phyloP scores from a whole-genome alignment of 2,888 invertebrate genomes.

The Apamea monoglypha region DNA sequence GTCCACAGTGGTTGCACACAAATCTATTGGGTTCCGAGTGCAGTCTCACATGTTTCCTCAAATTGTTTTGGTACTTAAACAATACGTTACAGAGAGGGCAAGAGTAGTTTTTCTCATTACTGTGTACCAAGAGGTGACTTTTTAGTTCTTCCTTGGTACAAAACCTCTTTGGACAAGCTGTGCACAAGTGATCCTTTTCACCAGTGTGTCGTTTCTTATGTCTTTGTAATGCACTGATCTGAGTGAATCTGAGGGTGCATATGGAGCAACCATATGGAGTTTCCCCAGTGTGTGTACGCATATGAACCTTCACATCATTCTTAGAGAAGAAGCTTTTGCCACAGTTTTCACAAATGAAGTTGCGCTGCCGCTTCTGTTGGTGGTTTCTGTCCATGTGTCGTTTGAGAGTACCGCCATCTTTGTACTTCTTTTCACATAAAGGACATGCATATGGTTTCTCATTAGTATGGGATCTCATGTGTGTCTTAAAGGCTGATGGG shows the following conservation, averaged over 20 bases:
- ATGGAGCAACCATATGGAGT: conserved; percentile 81
- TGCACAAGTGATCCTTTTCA: conserved; percentile 76
- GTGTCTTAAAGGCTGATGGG: conserved; percentile 74
- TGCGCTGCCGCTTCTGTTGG: conserved; percentile 71
- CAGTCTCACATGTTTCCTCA: conserved; percentile 86
- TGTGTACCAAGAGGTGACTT: conserved; percentile 78
- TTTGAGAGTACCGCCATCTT: conserved; percentile 78
- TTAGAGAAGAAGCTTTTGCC: conserved; percentile 83
- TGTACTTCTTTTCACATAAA: conserved; percentile 81
- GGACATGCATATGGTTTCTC: conserved; percentile 78
- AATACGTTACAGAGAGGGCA: conserved; percentile 84
- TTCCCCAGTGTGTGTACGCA: conserved; percentile 84
- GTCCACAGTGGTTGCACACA: conserved; percentile 83
- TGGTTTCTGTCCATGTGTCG: conserved; percentile 80
- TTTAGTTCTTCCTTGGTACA: conserved; percentile 81
- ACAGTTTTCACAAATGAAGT: conserved; percentile 83
- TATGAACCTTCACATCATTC: conserved; percentile 79
- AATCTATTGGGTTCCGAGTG: conserved; percentile 79
- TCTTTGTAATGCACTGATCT: conserved; percentile 77
- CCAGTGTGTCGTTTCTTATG: conserved; percentile 80
- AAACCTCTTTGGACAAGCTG: conserved; percentile 80
- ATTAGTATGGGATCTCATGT: conserved; percentile 80
- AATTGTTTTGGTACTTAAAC: conserved; percentile 88
- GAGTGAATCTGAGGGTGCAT: conserved; percentile 80
- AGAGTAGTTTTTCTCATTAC: conserved; percentile 77